These are phyloP conservation scores for Pygmarrhopalites habei DNA, from an alignment of 1,140 invertebrate genomes.

Conservation along the genomic window DNA sequence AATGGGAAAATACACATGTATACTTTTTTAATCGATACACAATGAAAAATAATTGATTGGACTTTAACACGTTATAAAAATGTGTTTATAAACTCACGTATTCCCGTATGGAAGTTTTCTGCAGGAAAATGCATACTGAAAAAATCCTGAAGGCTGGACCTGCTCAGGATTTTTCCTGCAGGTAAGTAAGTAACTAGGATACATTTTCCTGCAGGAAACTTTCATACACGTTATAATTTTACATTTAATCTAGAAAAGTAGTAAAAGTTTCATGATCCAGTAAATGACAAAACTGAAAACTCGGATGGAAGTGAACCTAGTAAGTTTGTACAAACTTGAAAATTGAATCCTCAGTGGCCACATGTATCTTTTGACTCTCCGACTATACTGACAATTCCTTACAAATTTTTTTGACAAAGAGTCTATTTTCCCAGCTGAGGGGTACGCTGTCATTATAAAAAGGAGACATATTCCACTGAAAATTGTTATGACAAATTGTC, in stretches of 20 bases:
- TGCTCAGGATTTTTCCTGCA: no score
- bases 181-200: no score
- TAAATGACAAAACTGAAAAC: not conserved
- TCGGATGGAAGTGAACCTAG: not conserved
- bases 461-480: not conserved
- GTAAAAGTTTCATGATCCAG: conserved; percentile 9
- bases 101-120: no score
- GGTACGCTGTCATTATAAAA: not conserved
- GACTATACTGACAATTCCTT: not conserved
- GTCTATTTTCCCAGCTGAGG: not conserved
- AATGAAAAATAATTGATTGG: no score
- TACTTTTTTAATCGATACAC: no score
- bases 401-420: not conserved
- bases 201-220: no score
- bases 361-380: not conserved
- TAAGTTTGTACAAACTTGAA: not conserved
- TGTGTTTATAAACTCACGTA: no score
- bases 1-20: no score
- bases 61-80: no score
- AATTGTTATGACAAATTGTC: not conserved
- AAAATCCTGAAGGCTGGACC: no score
- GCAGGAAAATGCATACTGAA: no score
- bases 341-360: not conserved
- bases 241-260: not conserved
- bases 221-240: no score